Evolutionary conservation across 1,140 invertebrate genomes (phyloP).

Genomic region (Aphis craccivora): DNA sequence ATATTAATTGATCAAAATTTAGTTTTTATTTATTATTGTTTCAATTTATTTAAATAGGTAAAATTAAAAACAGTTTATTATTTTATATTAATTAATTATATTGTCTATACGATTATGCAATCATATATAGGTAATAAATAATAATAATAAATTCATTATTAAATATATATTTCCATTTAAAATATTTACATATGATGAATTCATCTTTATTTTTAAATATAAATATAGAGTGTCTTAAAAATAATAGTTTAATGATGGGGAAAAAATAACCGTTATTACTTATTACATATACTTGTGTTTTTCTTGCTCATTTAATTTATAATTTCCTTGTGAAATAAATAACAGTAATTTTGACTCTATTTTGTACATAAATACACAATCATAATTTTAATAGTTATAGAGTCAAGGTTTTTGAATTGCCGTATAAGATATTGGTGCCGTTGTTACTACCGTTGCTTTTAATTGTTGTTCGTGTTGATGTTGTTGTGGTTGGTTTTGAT

Average conservation of each 20-base stretch:
- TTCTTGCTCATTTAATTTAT: neutral
- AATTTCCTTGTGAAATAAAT: neutral
- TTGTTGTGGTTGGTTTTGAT: neutral
- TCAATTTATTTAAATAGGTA: neutral
- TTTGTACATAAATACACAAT: neutral
- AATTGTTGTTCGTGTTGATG: conserved; percentile 1
- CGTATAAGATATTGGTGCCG: neutral
- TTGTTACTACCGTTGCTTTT: neutral
- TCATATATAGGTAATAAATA: neutral
- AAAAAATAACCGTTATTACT: neutral
- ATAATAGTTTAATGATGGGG: neutral
- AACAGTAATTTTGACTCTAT: neutral
- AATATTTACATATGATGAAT: neutral
- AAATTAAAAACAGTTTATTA: neutral
- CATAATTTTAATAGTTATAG: neutral
- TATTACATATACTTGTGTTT: neutral
- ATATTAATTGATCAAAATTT: neutral
- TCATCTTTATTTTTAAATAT: neutral
- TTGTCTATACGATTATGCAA: neutral
- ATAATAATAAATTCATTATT: neutral
- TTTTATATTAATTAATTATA: neutral
- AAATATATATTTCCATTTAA: neutral
- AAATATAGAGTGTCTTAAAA: neutral
- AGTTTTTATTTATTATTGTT: neutral
- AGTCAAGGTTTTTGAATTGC: neutral